Evolutionary conservation across 2,113 vertebrate species (phyloP).

Genomic region (Rhabdornis inornatus): DNA sequence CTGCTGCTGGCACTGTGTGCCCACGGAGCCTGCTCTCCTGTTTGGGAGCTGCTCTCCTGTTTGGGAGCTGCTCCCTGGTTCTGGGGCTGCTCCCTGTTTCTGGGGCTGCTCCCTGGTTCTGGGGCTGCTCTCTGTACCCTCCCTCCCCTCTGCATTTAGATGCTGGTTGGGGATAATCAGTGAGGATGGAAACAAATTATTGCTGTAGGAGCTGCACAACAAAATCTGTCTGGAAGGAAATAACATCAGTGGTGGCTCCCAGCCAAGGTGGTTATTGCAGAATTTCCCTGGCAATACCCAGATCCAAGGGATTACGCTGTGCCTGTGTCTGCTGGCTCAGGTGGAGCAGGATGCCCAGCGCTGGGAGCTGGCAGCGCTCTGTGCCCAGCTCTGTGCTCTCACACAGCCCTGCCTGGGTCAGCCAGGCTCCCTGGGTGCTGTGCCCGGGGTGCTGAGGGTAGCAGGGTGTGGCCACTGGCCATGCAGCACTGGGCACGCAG

Average conservation of each 20-base stretch:
- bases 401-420: accelerated
- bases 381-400: accelerated
- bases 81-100: background rate
- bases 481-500: background rate
- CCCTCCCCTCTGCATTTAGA: accelerated
- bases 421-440: accelerated
- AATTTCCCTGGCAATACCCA: background rate
- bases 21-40: accelerated
- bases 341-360: background rate
- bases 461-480: no score
- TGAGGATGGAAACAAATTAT: background rate
- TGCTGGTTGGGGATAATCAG: background rate
- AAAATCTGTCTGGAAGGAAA: background rate
- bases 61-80: background rate
- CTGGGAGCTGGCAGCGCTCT: background rate
- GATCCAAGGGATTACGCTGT: background rate
- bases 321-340: background rate
- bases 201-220: background rate
- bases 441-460: background rate
- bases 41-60: background rate
- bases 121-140: background rate
- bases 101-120: background rate
- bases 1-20: background rate
- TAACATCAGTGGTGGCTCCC: background rate
- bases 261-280: background rate